Evolutionary conservation across 2,797 vertebrate genomes (phyloP), one percentile per base, ranked within the genome.

Genomic region (Caiman crocodilus): DNA sequence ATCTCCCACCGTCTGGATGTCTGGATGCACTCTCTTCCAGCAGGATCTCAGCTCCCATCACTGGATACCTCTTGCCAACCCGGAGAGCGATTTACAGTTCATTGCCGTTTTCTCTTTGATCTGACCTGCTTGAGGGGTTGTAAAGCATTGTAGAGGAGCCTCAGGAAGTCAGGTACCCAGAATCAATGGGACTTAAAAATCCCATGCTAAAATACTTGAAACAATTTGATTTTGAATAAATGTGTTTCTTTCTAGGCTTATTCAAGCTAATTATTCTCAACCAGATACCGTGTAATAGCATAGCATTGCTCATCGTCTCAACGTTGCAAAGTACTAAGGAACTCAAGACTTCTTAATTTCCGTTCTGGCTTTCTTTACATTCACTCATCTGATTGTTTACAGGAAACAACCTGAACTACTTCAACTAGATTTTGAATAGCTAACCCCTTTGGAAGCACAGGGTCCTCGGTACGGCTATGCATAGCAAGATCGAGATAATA

Each of bases 301-400:
- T 71, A 55, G 7, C 92, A 95, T 96, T 94, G 88, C 79, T 97
- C 94, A 94, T 85, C 82, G 85, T 96, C 95, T 90, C 30, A 88
- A 50, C 57, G 8, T 65, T 65, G 23, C 35, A 35, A 18, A 92
- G 76, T 21, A 5, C 59, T n/a, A 9, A 64, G 42, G 92, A 85
- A 75, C 9, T 65, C 92, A 87, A 87, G 91, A 87, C 94, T 95
- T 79, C 96, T 92, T 94, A 76, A 94, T 94, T 96, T 90, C 87
- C 1, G 1, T 3, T 57, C 71, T 94, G 79, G 90, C 65, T 92
- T 63, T 79, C 59, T 28, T 79, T 67, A 71, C 26, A 10, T 10
- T 94, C 35, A 26, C 73, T 21, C 2, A 9, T 79, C 79, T 81
- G 75, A 57, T 85, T 50, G 1, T 20, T 67, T 32, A 32, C 2